These are phyloP conservation scores for Octonoba sinensis DNA, from an alignment of 2,888 invertebrate genomes.

Conservation along the genomic window DNA sequence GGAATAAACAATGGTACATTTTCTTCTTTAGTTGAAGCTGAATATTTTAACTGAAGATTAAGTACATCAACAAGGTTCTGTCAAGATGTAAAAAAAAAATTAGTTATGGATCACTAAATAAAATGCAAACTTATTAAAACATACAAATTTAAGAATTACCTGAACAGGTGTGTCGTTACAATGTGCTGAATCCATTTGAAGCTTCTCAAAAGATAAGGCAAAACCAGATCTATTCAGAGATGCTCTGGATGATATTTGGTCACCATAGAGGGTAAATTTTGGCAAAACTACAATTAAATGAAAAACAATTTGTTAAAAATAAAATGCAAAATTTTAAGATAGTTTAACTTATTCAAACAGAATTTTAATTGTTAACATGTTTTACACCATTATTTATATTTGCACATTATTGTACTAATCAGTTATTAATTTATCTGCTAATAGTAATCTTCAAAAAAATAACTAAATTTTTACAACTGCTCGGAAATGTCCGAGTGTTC, in stretches of 20 bases:
- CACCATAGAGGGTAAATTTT: slow-evolving; percentile 32
- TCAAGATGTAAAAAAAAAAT: not conserved
- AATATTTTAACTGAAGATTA: slow-evolving; percentile 77
- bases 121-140: not conserved
- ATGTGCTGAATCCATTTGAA: no score
- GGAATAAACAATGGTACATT: slow-evolving; percentile 74
- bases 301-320: not conserved
- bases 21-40: slow-evolving; percentile 73
- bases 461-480: no score
- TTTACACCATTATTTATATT: no score
- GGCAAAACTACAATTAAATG: slow-evolving; percentile 25
- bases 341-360: no score
- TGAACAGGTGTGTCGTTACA: not conserved
- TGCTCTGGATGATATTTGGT: slow-evolving; percentile 5
- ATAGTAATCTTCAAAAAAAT: no score
- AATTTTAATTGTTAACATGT: no score
- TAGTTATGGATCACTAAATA: not conserved
- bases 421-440: no score
- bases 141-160: not conserved
- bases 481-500: no score
- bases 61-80: slow-evolving; percentile 77
- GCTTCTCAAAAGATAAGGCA: not conserved
- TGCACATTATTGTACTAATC: no score
- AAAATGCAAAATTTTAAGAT: not conserved
- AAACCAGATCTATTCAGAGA: slow-evolving; percentile 23